Base-by-base conservation (phyloP, 2,113 vertebrate genomes). In the Herpailurus yagouaroundi region DNA sequence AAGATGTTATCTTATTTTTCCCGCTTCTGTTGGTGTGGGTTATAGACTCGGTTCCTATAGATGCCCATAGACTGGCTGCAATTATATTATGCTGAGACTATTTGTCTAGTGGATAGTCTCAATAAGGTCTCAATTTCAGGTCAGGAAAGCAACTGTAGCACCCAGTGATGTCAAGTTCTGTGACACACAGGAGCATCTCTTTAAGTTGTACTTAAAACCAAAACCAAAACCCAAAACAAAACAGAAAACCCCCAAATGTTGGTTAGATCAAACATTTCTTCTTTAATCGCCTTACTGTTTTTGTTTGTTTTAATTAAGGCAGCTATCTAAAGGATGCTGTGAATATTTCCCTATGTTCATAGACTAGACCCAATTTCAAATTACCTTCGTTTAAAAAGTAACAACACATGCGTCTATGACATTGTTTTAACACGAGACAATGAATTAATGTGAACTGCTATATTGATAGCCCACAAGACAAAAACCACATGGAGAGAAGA, bases 291-390 rank as follows among this genome's bases (percentile, higher is more conserved):
- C 31, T 71, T 63, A 18, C 1, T 27, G 80, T n/a, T 81, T 60
- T 66, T 63, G 41, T 77, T 45, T 15, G 14, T 81, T 93, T 31
- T n/a, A 60, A 81, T 91, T 73, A 71, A 88, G 71, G 27, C 23
- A 92, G 0, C 64, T 93, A 31, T 87, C 63, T 92, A 92, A 93
- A 93, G 38, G 27, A n/a, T 83, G 19, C 38, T 86, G 31, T 86
- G 63, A 95, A 27, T 86, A 89, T 92, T 92, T 76, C 29, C 38
- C 15, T 74, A 68, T 77, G 23, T 94, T 89, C 38, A 88, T 63
- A 83, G 29, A 68, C 52, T 50, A 76, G 77, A 74, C 3, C 10
- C 23, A 83, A 94, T 87, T 95, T 92, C 82, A 77, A 92, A 84
- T 81, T 64, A 19, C 14, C 83, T 89, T 45, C 64, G 85, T 45